phyloP scores from a whole-genome alignment of 2,888 invertebrate species.

The Bhutanitis thaidina region DNA sequence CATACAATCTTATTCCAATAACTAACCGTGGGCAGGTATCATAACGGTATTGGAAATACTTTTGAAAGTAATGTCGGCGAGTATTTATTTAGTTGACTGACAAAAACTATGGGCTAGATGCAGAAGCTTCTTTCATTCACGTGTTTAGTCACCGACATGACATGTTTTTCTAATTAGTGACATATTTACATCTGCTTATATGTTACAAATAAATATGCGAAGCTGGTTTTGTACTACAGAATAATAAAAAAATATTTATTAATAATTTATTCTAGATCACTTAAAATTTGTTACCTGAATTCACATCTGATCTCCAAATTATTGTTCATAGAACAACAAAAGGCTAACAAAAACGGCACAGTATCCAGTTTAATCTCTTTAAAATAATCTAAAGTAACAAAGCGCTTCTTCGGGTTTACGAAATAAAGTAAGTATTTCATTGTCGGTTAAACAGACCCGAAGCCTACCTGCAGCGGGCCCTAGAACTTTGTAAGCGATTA shows the following conservation, averaged over 20 bases:
- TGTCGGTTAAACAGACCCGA: slow-evolving; percentile 31
- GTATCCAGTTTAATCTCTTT: slow-evolving; percentile 21
- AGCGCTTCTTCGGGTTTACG: slow-evolving; percentile 44
- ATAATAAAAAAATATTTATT: too few species aligned
- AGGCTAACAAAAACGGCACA: slow-evolving; percentile 33
- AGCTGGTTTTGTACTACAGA: too few species aligned
- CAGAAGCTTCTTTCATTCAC: too few species aligned
- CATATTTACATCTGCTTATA: too few species aligned
- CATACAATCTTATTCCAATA: slow-evolving; percentile 6
- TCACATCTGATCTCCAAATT: not conserved
- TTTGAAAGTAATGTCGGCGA: slow-evolving; percentile 9
- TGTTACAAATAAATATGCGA: too few species aligned
- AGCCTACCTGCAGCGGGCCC: slow-evolving; percentile 68
- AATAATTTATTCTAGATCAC: too few species aligned
- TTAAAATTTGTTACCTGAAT: too few species aligned
- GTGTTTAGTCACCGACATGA: too few species aligned
- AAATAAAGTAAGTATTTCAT: slow-evolving; percentile 54
- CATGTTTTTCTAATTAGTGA: too few species aligned
- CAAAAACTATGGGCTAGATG: too few species aligned
- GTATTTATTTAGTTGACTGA: not conserved
- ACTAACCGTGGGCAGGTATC: slow-evolving; percentile 10
- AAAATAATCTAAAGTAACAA: slow-evolving; percentile 35
- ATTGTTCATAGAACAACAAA: slow-evolving; percentile 12
- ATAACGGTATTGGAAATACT: slow-evolving; percentile 23
- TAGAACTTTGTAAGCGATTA: slow-evolving; percentile 61